These are phyloP conservation scores for Pardalotus punctatus DNA, from an alignment of 2,113 vertebrate species.

Conservation along the genomic window DNA sequence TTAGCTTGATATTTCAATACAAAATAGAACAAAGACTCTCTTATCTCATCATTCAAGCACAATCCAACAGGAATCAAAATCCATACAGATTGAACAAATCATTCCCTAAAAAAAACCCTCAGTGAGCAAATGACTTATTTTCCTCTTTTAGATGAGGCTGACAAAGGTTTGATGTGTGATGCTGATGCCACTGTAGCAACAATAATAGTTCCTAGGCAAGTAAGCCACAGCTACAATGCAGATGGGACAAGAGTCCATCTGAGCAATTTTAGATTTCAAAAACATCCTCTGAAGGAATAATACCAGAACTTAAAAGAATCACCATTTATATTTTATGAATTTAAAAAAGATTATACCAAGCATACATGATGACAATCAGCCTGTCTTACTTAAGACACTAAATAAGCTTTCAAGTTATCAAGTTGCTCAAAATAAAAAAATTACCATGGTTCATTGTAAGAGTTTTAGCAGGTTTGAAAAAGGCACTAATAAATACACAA, in stretches of 20 bases:
- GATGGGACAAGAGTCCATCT: not conserved
- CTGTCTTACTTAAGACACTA: not conserved
- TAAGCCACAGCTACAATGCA: fast-evolving
- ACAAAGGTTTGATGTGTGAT: not conserved
- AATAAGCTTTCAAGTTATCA: not conserved
- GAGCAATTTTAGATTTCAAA: not conserved
- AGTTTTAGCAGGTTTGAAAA: not conserved
- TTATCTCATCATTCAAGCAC: not conserved
- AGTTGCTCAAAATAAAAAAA: not conserved
- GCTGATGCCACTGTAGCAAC: not conserved
- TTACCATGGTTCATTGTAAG: not conserved
- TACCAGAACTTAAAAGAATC: not conserved
- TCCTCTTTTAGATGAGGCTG: not conserved
- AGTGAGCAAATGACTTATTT: not conserved
- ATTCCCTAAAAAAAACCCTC: not conserved
- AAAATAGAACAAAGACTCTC: not conserved
- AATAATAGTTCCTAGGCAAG: not conserved
- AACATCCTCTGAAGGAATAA: not conserved
- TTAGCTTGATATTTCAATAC: not conserved
- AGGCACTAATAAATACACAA: not conserved
- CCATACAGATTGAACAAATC: not conserved
- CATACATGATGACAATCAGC: not conserved
- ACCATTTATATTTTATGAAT: not conserved
- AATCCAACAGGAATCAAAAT: not conserved
- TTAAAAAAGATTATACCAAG: not conserved